Base-by-base conservation (phyloP, 2,888 invertebrate species). In the Macrophya alboannulata region DNA sequence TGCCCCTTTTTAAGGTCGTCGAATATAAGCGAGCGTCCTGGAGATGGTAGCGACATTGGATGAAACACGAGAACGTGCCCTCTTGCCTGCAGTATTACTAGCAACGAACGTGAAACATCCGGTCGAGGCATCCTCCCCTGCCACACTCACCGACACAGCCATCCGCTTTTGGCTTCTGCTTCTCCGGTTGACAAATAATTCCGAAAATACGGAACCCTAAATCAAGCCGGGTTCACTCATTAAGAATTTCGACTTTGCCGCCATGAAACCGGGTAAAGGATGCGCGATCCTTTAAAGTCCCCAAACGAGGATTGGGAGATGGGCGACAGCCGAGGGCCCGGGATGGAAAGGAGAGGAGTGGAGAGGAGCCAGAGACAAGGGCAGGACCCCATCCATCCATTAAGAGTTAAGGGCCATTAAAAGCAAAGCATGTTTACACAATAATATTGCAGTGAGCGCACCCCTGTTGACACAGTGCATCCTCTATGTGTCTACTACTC, bases 351-450 rank as follows among this genome's bases (percentile, higher is more conserved):
- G 17, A 81, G 72, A 59, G n/a, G 84, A 84, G 62, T 21, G 45
- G 21, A 74, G 45, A 45, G 84, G 84, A 65, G 51, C 1, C 8
- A 45, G 43, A 25, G 74, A 59, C 84, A 62, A 43, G 74, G 84
- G 62, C 74, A 81, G 81, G 43, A 43, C 81, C 81, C 81, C 76
- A 59, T 77, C 85, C 85, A 85, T 85, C 85, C 85, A 85, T 85
- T 85, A 85, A 79, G 85, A 85, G 85, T 85, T 85, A 85, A 85
- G 85, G 85, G 85, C 85, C 85, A 85, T 79, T 85, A 85, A 85
- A 85, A 85, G 85, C 85, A 85, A 79, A 85, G 85, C 85, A 79
- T 85, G 85, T 85, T 85, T 85, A 85, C 85, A 85, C 85, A 85
- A 85, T 85, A 85, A 85, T 85, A 85, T 85, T 85, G 85, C 85